phyloP scores from a whole-genome alignment of 2,888 invertebrate species.

The Synergus laeviventris region DNA sequence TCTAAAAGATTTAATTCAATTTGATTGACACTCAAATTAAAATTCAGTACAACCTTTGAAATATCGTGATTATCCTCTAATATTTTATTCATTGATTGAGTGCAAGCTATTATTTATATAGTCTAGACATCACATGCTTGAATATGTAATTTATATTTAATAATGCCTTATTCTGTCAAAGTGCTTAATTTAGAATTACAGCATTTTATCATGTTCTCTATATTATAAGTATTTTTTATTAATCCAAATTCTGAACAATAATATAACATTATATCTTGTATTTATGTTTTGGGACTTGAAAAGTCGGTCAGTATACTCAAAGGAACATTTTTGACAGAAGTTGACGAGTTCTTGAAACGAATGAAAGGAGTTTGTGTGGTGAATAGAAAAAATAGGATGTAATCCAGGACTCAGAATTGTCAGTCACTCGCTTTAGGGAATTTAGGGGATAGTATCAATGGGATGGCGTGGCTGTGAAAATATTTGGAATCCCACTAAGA shows the following conservation, averaged over 20 bases:
- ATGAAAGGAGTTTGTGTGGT: constrained; percentile 20
- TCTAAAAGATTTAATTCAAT: background rate
- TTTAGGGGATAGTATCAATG: constrained; percentile 47
- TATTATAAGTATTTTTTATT: too few species aligned
- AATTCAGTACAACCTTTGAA: background rate
- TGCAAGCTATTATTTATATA: background rate
- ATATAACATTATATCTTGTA: background rate
- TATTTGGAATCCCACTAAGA: constrained; percentile 64
- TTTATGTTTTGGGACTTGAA: background rate
- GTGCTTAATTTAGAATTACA: background rate
- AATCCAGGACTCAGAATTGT: constrained; percentile 52
- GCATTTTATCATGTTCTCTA: background rate
- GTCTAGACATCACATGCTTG: background rate
- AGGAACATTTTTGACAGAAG: constrained; percentile 8
- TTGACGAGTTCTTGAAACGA: constrained; percentile 29
- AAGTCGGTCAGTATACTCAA: constrained; percentile 22
- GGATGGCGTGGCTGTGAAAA: constrained; percentile 70
- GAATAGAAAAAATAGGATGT: constrained; percentile 31
- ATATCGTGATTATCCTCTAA: background rate
- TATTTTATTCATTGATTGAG: background rate
- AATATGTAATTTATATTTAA: constrained; percentile 20
- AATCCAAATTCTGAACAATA: background rate
- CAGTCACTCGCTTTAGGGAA: constrained; percentile 46
- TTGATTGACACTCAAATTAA: background rate
- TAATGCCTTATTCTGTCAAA: background rate